Percentiles rank a stretch among this genome's conserved stretches.
These are phyloP conservation scores for Clarias laeviceps DNA, from an alignment of 2,797 vertebrate species.

Conservation along the genomic window DNA sequence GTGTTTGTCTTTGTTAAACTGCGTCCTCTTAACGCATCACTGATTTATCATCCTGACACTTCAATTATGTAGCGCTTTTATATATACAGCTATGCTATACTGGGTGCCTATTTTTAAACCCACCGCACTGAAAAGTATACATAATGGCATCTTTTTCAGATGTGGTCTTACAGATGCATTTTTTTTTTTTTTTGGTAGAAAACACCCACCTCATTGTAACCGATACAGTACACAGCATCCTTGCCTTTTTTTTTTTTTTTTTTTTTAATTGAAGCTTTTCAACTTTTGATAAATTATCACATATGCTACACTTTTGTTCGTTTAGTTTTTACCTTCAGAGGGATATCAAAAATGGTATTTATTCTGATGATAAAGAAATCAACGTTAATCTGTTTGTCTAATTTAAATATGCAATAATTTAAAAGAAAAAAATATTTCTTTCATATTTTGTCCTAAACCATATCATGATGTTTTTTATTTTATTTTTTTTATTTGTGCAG, in stretches of 20 bases:
- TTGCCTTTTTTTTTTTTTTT: not conserved
- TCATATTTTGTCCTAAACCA: not conserved
- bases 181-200: not conserved
- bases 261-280: not conserved
- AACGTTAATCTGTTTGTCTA: too few species aligned
- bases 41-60: slow-evolving; percentile 49
- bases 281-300: slow-evolving; percentile 16
- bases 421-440: not conserved
- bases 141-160: slow-evolving; percentile 15
- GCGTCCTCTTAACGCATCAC: slow-evolving; percentile 22
- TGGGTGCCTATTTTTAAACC: slow-evolving; percentile 30
- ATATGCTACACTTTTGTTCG: not conserved
- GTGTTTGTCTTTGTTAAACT: slow-evolving; percentile 38
- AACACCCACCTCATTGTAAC: slow-evolving; percentile 15
- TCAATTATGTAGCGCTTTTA: slow-evolving; percentile 35
- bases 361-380: not conserved
- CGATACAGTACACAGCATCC: not conserved
- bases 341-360: not conserved
- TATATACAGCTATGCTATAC: not conserved
- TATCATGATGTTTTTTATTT: too few species aligned
- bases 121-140: slow-evolving; percentile 27
- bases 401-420: too few species aligned
- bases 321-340: not conserved
- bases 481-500: not conserved
- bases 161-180: not conserved